These are phyloP conservation scores for Corydoras sp. DNA, from an alignment of 2,113 vertebrate species.

Conservation along the genomic window DNA sequence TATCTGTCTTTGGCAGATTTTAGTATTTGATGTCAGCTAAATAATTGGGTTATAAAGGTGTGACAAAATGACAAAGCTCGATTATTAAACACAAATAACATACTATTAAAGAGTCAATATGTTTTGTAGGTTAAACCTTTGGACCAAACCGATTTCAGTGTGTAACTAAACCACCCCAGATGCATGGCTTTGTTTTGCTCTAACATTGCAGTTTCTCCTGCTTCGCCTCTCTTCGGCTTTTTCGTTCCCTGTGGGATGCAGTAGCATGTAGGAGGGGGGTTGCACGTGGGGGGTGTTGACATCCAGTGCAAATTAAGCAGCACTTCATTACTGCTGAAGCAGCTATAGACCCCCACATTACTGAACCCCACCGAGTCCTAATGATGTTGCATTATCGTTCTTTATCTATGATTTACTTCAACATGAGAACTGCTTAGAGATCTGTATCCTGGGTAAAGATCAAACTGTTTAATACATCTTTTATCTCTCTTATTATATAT, in stretches of 20 bases:
- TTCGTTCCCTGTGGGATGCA: not conserved
- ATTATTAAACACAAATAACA: not conserved
- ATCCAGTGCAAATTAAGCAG: constrained; percentile 30
- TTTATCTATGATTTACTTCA: constrained; percentile 44
- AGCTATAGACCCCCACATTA: constrained; percentile 23
- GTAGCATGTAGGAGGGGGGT: not conserved
- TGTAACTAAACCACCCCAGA: no score
- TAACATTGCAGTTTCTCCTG: not conserved
- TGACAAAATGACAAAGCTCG: not conserved
- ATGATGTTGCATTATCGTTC: constrained; percentile 28
- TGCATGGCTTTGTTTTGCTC: not conserved
- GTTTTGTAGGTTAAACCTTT: not conserved
- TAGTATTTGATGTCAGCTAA: no score
- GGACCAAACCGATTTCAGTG: no score
- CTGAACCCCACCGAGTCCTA: constrained; percentile 23
- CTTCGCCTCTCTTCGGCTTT: not conserved
- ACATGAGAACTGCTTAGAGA: constrained; percentile 20
- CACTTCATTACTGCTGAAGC: constrained; percentile 23
- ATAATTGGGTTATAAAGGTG: not conserved
- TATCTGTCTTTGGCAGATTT: not conserved
- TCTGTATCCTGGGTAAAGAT: constrained; percentile 28
- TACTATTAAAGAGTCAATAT: not conserved
- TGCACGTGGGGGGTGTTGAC: constrained; percentile 13
- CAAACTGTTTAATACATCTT: not conserved
- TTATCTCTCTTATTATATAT: no score